Base-by-base conservation (phyloP, 1,140 invertebrate genomes). In the Trichoplusia ni region DNA sequence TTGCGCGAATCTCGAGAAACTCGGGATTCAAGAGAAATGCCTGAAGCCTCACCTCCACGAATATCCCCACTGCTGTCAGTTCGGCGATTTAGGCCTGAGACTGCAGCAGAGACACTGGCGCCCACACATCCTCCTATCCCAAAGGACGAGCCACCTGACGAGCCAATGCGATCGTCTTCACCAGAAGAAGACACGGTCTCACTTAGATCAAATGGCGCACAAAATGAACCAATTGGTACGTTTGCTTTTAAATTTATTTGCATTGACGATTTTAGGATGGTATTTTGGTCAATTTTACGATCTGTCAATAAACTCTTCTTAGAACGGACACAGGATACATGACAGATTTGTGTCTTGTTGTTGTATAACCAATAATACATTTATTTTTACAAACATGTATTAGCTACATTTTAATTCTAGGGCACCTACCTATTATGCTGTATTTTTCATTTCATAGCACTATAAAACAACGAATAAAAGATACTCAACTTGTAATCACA, bases 121-220 rank as follows among this genome's bases (percentile, higher is more conserved):
- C 67, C 74, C 33, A 84, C 82, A 77, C 86, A 89, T 85, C 85
- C 85, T 65, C 75, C 85, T 69, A 81, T 88, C 64, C 84, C 86
- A 56, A 91, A 91, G 81, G 89, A 91, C 73, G 90, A 91, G 68
- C 90, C 90, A 8, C 90, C 90, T 58, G 90, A 91, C 71, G 90
- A 91, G 65, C 79, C 81, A 2, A 88, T 90, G 79, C 81, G 89
- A 40, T 82, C 89, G 11, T 87, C 87, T 19, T 91, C 90, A 16
- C 89, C 90, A 2, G 90, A 91, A 81, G 90, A 91, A 33, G 90
- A 91, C 63, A 70, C 85, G 6, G 81, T 89, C 21, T 90, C 89
- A 33, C 82, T 91, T 73, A 82, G 89, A 77, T 91, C 90, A 29
- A 91, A 91, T 76, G 90, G 90, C 51, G 86, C 89, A 64, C 81